A percentile compares a stretch with the other conserved stretches of the same genome.
These are phyloP conservation scores for Ciconia stormi DNA, from an alignment of 2,113 vertebrate species.

Conservation along the genomic window DNA sequence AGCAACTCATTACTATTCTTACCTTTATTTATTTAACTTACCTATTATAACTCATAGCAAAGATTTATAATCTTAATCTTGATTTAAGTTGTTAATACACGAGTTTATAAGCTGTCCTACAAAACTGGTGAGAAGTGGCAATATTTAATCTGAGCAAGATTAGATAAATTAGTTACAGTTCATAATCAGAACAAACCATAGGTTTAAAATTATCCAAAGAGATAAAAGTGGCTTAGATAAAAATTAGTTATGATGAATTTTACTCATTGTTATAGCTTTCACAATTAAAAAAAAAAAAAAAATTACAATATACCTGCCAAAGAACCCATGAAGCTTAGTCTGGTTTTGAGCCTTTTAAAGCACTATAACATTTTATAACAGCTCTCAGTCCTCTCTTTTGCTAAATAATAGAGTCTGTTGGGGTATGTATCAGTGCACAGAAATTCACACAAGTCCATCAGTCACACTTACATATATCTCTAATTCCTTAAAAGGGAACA, in stretches of 20 bases:
- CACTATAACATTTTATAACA: neutral
- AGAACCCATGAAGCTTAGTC: neutral
- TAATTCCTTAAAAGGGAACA: neutral
- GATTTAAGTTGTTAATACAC: neutral
- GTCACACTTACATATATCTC: neutral
- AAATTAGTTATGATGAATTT: neutral
- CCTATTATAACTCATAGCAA: neutral
- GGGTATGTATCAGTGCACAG: neutral
- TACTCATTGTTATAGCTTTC: neutral
- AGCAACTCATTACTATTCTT: neutral
- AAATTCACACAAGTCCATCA: neutral
- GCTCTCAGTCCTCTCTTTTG: neutral
- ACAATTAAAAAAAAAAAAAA: neutral
- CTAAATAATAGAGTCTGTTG: neutral
- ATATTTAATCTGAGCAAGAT: neutral
- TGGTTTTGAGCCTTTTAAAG: neutral
- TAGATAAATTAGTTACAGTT: neutral
- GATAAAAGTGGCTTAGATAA: neutral
- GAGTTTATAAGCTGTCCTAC: neutral
- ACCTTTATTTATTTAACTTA: neutral
- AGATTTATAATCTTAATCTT: neutral
- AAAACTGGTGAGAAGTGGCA: neutral
- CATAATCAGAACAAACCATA: neutral
- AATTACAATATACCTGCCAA: neutral
- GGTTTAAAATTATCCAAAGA: neutral